These are phyloP conservation scores for Neoniphon sammara DNA, from an alignment of 2,797 vertebrate species.

Conservation along the genomic window DNA sequence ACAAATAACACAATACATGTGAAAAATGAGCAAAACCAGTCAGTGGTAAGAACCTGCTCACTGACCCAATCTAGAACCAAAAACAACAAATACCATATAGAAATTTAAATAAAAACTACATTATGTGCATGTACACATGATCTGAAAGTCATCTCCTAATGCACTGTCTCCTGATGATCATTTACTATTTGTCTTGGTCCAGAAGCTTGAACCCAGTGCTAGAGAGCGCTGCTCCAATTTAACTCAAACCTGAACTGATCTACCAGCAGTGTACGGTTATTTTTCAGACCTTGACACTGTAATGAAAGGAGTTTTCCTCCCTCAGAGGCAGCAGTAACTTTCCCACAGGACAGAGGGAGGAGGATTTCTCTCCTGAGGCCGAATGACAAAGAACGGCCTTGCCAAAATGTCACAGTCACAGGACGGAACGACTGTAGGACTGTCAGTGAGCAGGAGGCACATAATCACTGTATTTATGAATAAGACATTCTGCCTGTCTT, in stretches of 20 bases:
- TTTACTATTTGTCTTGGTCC: background rate
- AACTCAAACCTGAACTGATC: constrained; percentile 1
- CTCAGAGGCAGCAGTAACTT: background rate
- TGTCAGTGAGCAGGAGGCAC: background rate
- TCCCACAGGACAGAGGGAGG: background rate
- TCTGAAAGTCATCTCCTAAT: constrained; percentile 15
- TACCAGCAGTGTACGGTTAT: background rate
- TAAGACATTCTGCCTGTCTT: background rate
- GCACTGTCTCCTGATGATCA: background rate
- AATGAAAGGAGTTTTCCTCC: background rate
- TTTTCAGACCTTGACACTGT: background rate
- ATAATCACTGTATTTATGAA: background rate
- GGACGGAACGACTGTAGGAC: background rate
- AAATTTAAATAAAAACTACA: no score
- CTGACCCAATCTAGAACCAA: no score
- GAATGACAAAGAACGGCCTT: no score
- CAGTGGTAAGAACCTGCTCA: no score
- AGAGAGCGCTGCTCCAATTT: background rate
- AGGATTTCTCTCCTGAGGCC: no score
- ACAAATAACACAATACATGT: no score
- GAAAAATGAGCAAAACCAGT: no score
- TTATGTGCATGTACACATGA: background rate
- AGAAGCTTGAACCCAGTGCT: background rate
- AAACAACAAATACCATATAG: no score
- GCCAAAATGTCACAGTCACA: background rate